Evolutionary conservation across 2,888 invertebrate genomes (phyloP).

Genomic region (Andrena haemorrhoa): DNA sequence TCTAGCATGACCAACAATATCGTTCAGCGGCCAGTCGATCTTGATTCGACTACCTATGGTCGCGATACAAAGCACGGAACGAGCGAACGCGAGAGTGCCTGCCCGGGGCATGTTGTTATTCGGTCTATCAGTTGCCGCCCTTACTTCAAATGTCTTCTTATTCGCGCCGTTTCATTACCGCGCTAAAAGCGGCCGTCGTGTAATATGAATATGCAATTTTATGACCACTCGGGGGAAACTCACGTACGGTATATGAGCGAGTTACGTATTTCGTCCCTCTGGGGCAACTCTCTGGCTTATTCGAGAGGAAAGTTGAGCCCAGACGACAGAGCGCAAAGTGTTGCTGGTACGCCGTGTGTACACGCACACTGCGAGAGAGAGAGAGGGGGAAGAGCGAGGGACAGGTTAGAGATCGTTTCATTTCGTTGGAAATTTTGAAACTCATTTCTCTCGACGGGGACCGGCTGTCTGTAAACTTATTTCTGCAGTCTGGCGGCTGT

Average conservation of each 20-base stretch:
- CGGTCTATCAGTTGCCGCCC: slow-evolving; percentile 44
- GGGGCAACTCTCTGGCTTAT: slow-evolving; percentile 58
- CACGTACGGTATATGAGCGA: slow-evolving; percentile 65
- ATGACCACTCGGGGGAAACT: slow-evolving; percentile 72
- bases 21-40: background rate
- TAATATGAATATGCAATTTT: slow-evolving; percentile 77
- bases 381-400: background rate
- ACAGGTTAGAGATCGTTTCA: slow-evolving; percentile 46
- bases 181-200: slow-evolving; percentile 62
- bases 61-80: background rate
- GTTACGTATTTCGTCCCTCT: slow-evolving; percentile 69
- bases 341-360: slow-evolving; percentile 25
- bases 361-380: background rate
- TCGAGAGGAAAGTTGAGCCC: slow-evolving; percentile 70
- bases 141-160: slow-evolving; percentile 59
- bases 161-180: slow-evolving; percentile 67
- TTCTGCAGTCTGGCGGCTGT: slow-evolving; percentile 33
- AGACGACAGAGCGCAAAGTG: slow-evolving; percentile 33
- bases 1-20: background rate
- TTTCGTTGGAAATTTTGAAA: slow-evolving; percentile 61
- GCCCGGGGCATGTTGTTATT: slow-evolving; percentile 2
- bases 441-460: slow-evolving; percentile 54
- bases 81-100: background rate
- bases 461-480: slow-evolving; percentile 35
- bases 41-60: background rate